A percentile compares a stretch with the other conserved stretches of the same genome.
Evolutionary conservation across 2,113 vertebrate genomes (phyloP).

Genomic region (Pyxicephalus adspersus): DNA sequence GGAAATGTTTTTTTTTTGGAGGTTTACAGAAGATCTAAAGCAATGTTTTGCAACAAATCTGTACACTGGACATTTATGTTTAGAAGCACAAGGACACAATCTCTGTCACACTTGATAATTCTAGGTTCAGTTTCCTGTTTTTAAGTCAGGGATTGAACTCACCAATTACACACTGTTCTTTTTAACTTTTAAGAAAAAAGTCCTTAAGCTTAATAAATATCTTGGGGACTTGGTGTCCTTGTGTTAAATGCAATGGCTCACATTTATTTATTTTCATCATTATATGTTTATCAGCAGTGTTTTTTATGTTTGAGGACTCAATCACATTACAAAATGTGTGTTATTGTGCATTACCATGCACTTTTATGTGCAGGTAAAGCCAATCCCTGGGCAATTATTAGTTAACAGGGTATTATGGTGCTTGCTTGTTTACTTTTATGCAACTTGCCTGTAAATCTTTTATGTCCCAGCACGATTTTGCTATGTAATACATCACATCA

Average conservation of each 20-base stretch:
- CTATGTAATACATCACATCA: no score
- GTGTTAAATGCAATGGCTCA: conserved; percentile 58
- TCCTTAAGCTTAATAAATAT: conserved; percentile 17
- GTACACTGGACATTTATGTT: not conserved
- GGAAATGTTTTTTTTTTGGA: not conserved
- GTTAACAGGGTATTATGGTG: no score
- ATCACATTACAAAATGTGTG: no score
- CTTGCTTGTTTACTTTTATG: no score
- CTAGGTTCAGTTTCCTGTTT: conserved; percentile 41
- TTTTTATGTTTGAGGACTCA: no score
- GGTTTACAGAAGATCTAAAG: conserved; percentile 6
- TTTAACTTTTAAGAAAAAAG: conserved; percentile 40
- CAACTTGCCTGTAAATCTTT: no score
- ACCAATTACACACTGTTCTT: conserved; percentile 36
- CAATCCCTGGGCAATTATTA: no score
- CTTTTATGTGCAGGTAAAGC: no score
- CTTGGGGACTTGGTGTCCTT: not conserved
- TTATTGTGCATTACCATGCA: no score
- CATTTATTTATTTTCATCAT: no score
- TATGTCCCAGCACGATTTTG: no score
- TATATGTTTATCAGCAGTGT: no score
- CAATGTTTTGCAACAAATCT: not conserved
- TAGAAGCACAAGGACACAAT: conserved; percentile 43
- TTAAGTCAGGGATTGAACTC: conserved; percentile 43
- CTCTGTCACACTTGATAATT: conserved; percentile 35